Evolutionary conservation across 1,140 invertebrate species (phyloP), one percentile per base, ranked within the genome.

Genomic region (Hyphantria cunea): DNA sequence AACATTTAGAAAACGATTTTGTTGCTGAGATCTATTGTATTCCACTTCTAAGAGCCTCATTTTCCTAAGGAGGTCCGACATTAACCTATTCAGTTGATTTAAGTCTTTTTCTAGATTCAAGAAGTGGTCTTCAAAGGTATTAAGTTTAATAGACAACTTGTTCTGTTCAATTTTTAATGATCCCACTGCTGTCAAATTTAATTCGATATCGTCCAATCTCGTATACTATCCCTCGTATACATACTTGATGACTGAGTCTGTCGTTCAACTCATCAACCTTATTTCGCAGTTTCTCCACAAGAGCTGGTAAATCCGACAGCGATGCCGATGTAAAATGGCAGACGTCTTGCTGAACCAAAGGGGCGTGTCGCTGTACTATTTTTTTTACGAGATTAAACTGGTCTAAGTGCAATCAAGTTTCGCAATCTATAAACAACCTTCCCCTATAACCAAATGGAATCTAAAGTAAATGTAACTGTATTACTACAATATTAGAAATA

Each of bases 1-100:
- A n/a, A n/a, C n/a, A n/a, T n/a, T n/a, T n/a, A n/a, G n/a, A n/a
- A n/a, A n/a, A n/a, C n/a, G n/a, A n/a, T n/a, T n/a, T n/a, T n/a
- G n/a, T n/a, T n/a, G n/a, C n/a, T n/a, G n/a, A n/a, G n/a, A 14
- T 34, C 32, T 17, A n/a, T 50, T 50, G 31, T 50, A 32, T 5
- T 32, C 48, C 6, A 13, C 3, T 25, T 25, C 17, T 5, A 25
- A 25, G 5, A 25, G 17, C 17, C 5, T 25, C 17, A 25, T 25
- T 25, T 12, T 32, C 48, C 5, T 32, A 33, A 6, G 31, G 15
- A 25, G 17, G 17, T 25, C 17, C 17, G 17, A 3, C 17, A 25
- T 25, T 25, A 25, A 3, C 11, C 8, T 7, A 8, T 11, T 37
- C 8, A 4, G 34, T 2, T 37, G 34, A 1, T 37, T 37, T 7